Base-by-base conservation (phyloP, 2,113 vertebrate genomes). In the Clinocottus analis region DNA sequence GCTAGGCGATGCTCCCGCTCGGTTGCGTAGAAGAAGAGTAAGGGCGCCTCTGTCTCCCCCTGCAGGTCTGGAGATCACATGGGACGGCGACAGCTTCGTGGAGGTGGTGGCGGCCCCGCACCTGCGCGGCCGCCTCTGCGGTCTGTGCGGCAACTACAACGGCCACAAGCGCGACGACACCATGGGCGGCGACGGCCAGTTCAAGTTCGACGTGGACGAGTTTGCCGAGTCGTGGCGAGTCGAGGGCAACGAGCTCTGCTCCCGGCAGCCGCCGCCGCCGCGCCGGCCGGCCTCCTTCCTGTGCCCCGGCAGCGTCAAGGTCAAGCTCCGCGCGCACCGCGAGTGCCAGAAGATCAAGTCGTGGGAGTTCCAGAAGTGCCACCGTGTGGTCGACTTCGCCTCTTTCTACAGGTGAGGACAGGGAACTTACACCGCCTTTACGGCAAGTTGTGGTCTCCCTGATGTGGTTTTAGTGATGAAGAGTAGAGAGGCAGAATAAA, bases 81-180 rank as follows among this genome's bases (percentile, higher is more conserved):
- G 98, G 98, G 98, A 99, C 70, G 98, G 98, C 33, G 98, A 99
- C 95, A 99, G 98, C 86, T 97, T 99, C 84, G 98, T 99, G 33
- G 98, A 99, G 92, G 96, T 99, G 13, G 97, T 96, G 84, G 98
- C 98, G 0, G 96, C 97, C 0, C 97, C 97, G 0, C 96, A 98
- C 68, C 94, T 99, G 75, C 97, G 97, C 8, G 97, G 96, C 62
- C 97, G 93, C 63, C 96, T 99, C 51, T 99, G 98, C 27, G 98
- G 98, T 37, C 95, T 99, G 1, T 99, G 98, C 63, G 98, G 98
- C 49, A 99, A 99, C 93, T 99, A 99, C 89, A 99, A 99, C 0
- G 97, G 97, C 11, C 98, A 99, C 86, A 97, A 96, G 49, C 95
- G 97, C 2, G 98, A 99, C 23, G 98, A 99, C 91, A 91, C 96